Conservation (phyloP, 2,113 vertebrate species). For the Cryptomyrus ogoouensis region DNA sequence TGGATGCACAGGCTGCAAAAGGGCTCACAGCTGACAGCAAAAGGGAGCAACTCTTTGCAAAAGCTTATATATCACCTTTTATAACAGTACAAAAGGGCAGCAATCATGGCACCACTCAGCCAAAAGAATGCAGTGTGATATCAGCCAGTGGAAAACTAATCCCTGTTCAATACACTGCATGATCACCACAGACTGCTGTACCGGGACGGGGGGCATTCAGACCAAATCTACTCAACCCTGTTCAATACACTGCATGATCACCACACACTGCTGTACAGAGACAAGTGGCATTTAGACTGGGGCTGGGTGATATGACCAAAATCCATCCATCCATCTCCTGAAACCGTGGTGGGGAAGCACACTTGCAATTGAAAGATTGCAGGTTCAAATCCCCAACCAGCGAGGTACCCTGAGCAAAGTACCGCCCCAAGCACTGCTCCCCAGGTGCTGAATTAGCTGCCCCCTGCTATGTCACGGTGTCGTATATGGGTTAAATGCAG, state of each 20-base stretch:
- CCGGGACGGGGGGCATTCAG: background rate
- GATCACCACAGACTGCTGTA: background rate
- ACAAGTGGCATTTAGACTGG: background rate
- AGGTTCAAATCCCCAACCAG: no score
- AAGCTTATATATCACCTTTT: constrained; percentile 28
- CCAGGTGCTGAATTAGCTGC: no score
- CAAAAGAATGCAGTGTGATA: background rate
- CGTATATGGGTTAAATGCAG: no score
- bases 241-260: background rate
- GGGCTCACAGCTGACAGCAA: background rate
- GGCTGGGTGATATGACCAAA: no score
- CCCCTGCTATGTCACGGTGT: no score
- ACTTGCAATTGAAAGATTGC: no score
- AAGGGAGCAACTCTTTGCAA: constrained; percentile 9
- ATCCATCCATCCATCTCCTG: no score
- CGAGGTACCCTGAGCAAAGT: no score
- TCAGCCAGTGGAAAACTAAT: background rate
- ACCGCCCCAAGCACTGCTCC: no score
- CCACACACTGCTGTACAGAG: background rate
- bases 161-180: background rate
- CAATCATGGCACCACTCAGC: background rate
- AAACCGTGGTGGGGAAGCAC: no score
- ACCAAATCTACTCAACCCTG: background rate
- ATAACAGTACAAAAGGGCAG: constrained; percentile 13
- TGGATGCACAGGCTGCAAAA: constrained; percentile 2